phyloP scores from a whole-genome alignment of 2,113 vertebrate genomes.

The Chaenocephalus aceratus region DNA sequence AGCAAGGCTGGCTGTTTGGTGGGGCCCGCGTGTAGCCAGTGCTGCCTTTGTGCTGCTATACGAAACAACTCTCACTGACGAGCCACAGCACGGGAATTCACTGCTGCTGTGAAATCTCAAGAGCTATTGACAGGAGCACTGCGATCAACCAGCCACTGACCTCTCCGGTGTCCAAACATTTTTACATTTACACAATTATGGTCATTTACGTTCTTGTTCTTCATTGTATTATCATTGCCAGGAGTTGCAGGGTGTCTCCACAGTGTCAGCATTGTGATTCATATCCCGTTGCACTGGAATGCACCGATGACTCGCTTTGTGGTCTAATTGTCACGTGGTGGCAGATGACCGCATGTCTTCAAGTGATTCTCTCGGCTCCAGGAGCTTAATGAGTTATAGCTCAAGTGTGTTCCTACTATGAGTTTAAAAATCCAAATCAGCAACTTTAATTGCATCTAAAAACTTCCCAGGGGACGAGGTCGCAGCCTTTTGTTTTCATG shows the following conservation, averaged over 20 bases:
- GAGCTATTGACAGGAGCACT: not conserved
- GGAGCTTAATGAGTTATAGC: slow-evolving; percentile 51
- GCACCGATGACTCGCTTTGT: slow-evolving; percentile 55
- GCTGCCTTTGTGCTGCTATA: slow-evolving; percentile 57
- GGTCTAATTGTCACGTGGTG: slow-evolving; percentile 46
- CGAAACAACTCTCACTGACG: slow-evolving; percentile 67
- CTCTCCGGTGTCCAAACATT: slow-evolving; percentile 46
- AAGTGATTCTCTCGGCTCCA: slow-evolving; percentile 5
- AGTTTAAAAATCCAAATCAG: slow-evolving; percentile 59
- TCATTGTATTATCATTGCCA: slow-evolving; percentile 1
- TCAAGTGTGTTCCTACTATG: slow-evolving; percentile 29
- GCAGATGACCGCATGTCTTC: slow-evolving; percentile 50
- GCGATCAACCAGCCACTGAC: slow-evolving; percentile 21
- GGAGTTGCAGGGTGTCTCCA: slow-evolving; percentile 41
- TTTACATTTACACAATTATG: slow-evolving; percentile 28
- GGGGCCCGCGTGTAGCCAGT: slow-evolving; percentile 28
- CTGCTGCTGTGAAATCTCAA: slow-evolving; percentile 62
- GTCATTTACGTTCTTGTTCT: slow-evolving; percentile 25
- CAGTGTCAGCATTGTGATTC: slow-evolving; percentile 68
- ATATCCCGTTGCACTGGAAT: slow-evolving; percentile 62
- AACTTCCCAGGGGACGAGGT: slow-evolving; percentile 40
- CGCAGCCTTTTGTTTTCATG: slow-evolving; percentile 58
- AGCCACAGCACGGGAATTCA: slow-evolving; percentile 48
- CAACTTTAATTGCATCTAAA: slow-evolving; percentile 44
- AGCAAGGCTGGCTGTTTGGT: slow-evolving; percentile 45